A percentile compares a stretch with the other conserved stretches of the same genome.
Evolutionary conservation across 64 coral and sea anemone genomes (phyloP).

Genomic region (Trachythela sp.): DNA sequence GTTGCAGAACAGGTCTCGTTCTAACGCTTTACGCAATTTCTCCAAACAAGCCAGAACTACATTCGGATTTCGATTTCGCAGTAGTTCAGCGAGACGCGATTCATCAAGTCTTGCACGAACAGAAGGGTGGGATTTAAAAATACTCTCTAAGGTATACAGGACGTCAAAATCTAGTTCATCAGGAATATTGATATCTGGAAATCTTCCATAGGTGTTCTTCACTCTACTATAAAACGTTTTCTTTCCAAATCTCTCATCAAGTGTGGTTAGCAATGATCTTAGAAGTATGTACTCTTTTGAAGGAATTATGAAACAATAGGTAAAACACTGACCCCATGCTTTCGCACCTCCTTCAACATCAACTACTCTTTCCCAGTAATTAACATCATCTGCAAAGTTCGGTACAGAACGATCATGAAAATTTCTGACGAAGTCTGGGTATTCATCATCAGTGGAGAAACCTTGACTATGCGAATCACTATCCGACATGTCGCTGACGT

Average conservation of each 20-base stretch:
- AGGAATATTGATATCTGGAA: neutral
- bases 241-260: conserved; percentile 31
- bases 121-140: too few species aligned
- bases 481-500: neutral
- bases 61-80: too few species aligned
- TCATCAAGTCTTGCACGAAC: too few species aligned
- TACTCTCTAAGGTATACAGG: too few species aligned
- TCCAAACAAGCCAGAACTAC: too few species aligned
- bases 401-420: neutral
- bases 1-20: too few species aligned
- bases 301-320: neutral
- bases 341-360: too few species aligned
- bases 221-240: conserved; percentile 19
- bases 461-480: conserved; percentile 22
- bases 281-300: neutral
- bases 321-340: too few species aligned
- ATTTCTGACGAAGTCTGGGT: conserved; percentile 25
- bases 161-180: too few species aligned
- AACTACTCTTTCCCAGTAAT: neutral
- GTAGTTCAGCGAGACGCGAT: too few species aligned
- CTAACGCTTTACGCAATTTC: too few species aligned
- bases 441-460: conserved; percentile 53
- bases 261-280: neutral
- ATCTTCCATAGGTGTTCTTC: conserved; percentile 12
- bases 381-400: too few species aligned